Evolutionary conservation across 1,140 invertebrate genomes (phyloP), one percentile per base, ranked within the genome.

Genomic region (Drosophila gunungcola): DNA sequence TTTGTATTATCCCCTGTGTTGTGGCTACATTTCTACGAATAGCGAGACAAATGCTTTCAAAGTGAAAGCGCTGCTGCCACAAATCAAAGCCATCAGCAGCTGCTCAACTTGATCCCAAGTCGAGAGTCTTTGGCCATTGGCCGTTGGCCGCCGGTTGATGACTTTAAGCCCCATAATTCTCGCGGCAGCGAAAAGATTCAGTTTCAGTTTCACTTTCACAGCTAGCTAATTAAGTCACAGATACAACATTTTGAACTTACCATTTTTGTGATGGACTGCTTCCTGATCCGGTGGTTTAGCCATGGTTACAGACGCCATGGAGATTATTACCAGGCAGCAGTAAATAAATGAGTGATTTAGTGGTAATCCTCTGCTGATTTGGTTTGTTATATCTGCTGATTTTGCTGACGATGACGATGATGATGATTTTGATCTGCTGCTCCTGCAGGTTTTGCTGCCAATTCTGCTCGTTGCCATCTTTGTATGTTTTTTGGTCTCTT

Each of bases 41-140:
- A 45, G 3, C 49, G 45, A 34, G 54, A 62, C 58, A 48, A 34
- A 61, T 42, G 41, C 53, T 53, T 56, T n/a, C 49, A 75, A 88
- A 86, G 82, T 86, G 82, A 86, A 86, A 86, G 82, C 75, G 74
- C 73, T 72, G 68, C 49, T 27, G 63, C 78, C 70, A 88, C 83
- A 88, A 86, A 86, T 86, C 78, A 82, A 76, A 85, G 60, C 43
- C 54, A 76, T 58, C 67, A 34, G 9, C 48, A 51, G 38, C 60
- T 45, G 42, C 54, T 53, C 55, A 27, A 56, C 52, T 38, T 54
- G 39, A 51, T 64, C 54, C 13, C 16, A 34, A 21, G 43, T 12
- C 64, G 36, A 11, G 38, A 42, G 32, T 43, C 53, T 34, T 41
- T 68, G 64, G 65, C 65, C 56, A 56, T 39, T 68, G 64, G 65